Base-by-base conservation (phyloP, 1,140 invertebrate genomes). In the Phocides pigmalion region DNA sequence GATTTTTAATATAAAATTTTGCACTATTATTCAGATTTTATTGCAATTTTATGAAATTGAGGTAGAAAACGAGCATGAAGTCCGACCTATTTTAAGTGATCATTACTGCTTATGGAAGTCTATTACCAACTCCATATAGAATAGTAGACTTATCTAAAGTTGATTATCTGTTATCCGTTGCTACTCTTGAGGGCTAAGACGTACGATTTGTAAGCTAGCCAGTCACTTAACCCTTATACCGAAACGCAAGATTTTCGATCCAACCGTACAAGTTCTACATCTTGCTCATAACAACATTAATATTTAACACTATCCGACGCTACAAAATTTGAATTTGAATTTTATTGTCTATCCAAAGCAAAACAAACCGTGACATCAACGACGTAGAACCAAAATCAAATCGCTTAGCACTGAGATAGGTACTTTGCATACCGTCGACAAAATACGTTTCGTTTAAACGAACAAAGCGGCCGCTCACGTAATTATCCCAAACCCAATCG, bases 401-500 rank as follows among this genome's bases (percentile, higher is more conserved):
- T 50, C 9, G 28, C 9, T 22, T 47, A 44, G 47, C 37, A 46
- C 22, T 66, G 58, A 66, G 47, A 66, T 47, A 58, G 58, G 32
- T 54, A 64, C 62, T 74, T 72, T 70, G 62, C 66, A 70, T 73
- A 71, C 68, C 58, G 69, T 66, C 39, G 51, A 73, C 68, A 68
- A 71, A 74, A 78, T 65, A 69, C 70, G 62, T 46, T 59, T 59
- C 69, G 72, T 80, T 72, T 66, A 78, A 71, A 64, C 58, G 73
- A 70, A 79, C 72, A 75, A 81, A 76, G 67, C 68, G 65, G 47
- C 64, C 64, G 64, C 69, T 70, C 66, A 70, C 62, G 53, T 65
- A 77, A 83, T 83, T 86, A 82, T 84, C 75, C 77, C 70, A 64
- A 79, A 74, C 71, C 66, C 76, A 87, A 89, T 89, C 81, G 76